Evolutionary conservation across 2,113 vertebrate genomes (phyloP), one percentile per base, ranked within the genome.

Genomic region (Falcunculus frontatus): DNA sequence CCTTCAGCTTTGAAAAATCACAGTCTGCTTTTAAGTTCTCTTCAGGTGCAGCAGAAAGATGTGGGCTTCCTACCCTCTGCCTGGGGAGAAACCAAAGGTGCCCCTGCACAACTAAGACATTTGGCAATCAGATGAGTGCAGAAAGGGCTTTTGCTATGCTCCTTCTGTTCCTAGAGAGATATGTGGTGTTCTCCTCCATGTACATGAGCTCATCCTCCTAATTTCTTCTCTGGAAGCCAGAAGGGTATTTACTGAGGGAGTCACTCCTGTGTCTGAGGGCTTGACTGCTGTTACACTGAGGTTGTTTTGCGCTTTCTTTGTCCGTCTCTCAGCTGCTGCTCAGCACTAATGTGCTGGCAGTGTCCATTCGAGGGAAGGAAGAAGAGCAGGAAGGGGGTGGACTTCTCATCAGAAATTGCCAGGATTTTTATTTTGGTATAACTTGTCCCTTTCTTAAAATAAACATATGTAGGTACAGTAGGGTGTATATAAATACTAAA

Each of bases 341-440:
- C 85, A 78, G 79, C 79, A 11, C 39, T 52, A 8, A 18, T 0
- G 1, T 37, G 39, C 85, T 96, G 82, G 72, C 87, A 86, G 17
- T 14, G 27, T 56, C 53, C 52, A 25, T 68, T n/a, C 0, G 1
- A 89, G 60, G 72, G 47, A 55, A 46, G 57, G 41, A 95, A 62
- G 75, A 67, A 72, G 75, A 68, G 56, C 39, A 57, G 68, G 68
- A 96, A 81, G 15, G 49, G 72, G 32, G 13, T 64, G 69, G n/a
- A 63, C 30, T 50, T 73, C 60, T 69, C 72, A 90, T 72, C 44
- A 93, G 33, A 81, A 32, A 11, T 84, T 86, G 85, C 39, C 68
- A 81, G 52, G 68, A n/a, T 49, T 75, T 92, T 91, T 85, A 77
- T 85, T 95, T 77, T 85, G 30, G 7, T 75, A 27, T 56, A 47